phyloP scores from a whole-genome alignment of 2,888 invertebrate genomes.

The Drosophila anomalata region DNA sequence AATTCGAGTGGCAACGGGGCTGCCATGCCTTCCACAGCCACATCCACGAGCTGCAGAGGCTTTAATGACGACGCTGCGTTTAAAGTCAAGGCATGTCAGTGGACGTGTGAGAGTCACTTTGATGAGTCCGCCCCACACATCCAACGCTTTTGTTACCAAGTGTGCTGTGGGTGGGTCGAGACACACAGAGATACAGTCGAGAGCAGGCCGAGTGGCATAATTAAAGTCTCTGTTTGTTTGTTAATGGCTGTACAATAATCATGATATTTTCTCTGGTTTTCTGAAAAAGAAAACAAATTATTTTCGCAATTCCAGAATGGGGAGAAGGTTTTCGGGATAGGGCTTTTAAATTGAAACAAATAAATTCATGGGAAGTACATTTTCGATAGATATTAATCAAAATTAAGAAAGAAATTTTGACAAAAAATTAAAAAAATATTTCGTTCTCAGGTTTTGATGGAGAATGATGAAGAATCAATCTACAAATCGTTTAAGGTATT shows the following conservation, averaged over 20 bases:
- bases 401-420: no score
- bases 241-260: slow-evolving; percentile 1
- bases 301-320: neutral
- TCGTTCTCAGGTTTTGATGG: no score
- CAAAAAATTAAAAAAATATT: no score
- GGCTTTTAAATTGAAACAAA: no score
- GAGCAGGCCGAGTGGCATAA: slow-evolving; percentile 19
- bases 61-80: slow-evolving; percentile 64
- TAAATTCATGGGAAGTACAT: no score
- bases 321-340: neutral
- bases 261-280: slow-evolving; percentile 4
- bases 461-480: no score
- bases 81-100: slow-evolving; percentile 42
- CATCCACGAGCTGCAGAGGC: slow-evolving; percentile 13
- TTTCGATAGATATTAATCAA: no score
- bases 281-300: neutral
- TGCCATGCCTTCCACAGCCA: slow-evolving; percentile 2
- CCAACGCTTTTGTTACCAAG: slow-evolving; percentile 17
- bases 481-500: no score
- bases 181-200: slow-evolving; percentile 12
- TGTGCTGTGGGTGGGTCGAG: neutral
- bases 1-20: slow-evolving; percentile 56
- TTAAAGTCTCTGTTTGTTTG: slow-evolving; percentile 10
- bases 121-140: slow-evolving; percentile 9
- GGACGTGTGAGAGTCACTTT: slow-evolving; percentile 20